These are phyloP conservation scores for Numenius phaeopus DNA, from an alignment of 2,797 vertebrate genomes.

Conservation along the genomic window DNA sequence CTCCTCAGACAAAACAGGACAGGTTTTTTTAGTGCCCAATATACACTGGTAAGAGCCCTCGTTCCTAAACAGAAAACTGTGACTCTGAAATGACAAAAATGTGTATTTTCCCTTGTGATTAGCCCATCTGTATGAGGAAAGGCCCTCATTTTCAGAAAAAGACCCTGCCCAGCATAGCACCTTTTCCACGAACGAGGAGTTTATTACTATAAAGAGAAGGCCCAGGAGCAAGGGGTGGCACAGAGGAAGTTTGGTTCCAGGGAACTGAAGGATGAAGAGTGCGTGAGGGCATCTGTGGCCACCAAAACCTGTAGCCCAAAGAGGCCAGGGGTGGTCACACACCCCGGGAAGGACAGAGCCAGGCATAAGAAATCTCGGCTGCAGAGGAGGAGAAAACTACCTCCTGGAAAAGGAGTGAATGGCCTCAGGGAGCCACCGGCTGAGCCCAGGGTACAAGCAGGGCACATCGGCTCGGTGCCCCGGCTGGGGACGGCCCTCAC, in stretches of 20 bases:
- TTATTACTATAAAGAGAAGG: background rate
- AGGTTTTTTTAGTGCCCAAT: background rate
- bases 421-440: fast-evolving
- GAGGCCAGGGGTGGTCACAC: fast-evolving
- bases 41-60: background rate
- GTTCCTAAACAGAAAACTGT: background rate
- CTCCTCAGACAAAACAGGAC: background rate
- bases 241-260: fast-evolving
- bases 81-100: background rate
- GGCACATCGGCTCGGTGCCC: fast-evolving
- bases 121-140: background rate
- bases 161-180: background rate
- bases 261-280: background rate
- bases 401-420: fast-evolving
- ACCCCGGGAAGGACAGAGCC: background rate
- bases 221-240: background rate
- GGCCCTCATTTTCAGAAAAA: background rate
- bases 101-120: background rate
- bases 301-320: fast-evolving
- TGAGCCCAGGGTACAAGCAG: background rate
- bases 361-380: background rate
- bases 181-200: background rate
- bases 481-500: background rate
- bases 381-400: background rate
- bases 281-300: fast-evolving